Evolutionary conservation across 2,113 vertebrate species (phyloP).

Genomic region (Scatophagus argus): DNA sequence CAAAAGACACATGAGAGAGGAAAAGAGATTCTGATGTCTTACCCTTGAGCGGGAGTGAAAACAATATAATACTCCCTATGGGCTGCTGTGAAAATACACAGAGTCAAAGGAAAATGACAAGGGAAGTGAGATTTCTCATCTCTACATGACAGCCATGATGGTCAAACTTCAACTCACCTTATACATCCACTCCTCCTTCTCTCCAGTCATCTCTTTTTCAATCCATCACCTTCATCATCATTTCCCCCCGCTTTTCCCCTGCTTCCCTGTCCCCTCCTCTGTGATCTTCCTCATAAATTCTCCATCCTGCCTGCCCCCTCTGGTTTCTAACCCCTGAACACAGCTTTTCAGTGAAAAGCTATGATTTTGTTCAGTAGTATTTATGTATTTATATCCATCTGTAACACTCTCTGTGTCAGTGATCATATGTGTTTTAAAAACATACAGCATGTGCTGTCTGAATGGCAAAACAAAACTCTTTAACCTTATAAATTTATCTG

Average conservation of each 20-base stretch:
- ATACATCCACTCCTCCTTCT: conserved; percentile 30
- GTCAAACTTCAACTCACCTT: conserved; percentile 56
- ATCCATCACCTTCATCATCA: conserved; percentile 56
- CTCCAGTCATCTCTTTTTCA: conserved; percentile 47
- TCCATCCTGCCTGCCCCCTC: background rate
- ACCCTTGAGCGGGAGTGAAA: conserved; percentile 66
- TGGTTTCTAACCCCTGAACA: conserved; percentile 13
- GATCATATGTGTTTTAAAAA: background rate
- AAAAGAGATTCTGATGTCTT: conserved; percentile 44
- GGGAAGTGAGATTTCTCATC: conserved; percentile 44
- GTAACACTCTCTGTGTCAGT: background rate
- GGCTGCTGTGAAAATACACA: conserved; percentile 64
- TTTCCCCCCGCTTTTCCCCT: background rate
- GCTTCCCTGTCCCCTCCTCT: background rate
- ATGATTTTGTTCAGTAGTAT: conserved; percentile 6
- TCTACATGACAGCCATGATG: conserved; percentile 60
- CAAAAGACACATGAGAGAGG: conserved; percentile 14
- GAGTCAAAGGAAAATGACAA: conserved; percentile 64
- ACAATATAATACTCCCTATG: conserved; percentile 57
- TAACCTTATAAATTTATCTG: background rate
- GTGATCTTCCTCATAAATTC: conserved; percentile 8
- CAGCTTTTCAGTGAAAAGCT: conserved; percentile 10
- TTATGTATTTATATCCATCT: conserved; percentile 13
- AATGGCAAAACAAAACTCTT: background rate
- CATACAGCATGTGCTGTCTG: background rate